Evolutionary conservation across 37 sponge, comb jelly and placozoan genomes (phyloP).

Genomic region (Corticium candelabrum): DNA sequence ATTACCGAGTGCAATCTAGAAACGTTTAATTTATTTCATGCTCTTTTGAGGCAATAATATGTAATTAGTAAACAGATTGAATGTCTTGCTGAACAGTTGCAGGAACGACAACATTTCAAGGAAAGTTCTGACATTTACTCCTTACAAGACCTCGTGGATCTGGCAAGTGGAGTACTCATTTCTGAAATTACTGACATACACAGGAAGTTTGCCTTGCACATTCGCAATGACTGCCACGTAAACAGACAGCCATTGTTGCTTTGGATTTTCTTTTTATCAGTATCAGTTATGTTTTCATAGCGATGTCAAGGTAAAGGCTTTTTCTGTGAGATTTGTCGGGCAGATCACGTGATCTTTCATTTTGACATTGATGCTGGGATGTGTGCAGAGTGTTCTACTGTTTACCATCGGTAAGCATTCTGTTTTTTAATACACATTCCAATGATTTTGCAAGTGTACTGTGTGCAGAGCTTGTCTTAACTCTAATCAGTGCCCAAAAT

Average conservation of each 20-base stretch:
- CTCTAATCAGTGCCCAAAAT: constrained; percentile 1
- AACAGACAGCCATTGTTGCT: background rate
- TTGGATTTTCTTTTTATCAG: background rate
- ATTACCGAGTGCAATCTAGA: no score
- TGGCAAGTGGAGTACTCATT: constrained; percentile 49
- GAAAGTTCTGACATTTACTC: constrained; percentile 59
- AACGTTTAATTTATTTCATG: no score
- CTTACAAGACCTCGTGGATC: constrained; percentile 45
- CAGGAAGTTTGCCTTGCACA: constrained; percentile 34
- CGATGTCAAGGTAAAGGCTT: constrained; percentile 35
- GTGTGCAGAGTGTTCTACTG: constrained; percentile 34
- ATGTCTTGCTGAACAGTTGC: constrained; percentile 27
- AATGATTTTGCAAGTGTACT: no score
- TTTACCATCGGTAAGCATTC: constrained; percentile 49
- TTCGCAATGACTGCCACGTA: constrained; percentile 50
- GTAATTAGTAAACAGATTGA: no score
- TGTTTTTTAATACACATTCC: background rate
- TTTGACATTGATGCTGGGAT: constrained; percentile 35
- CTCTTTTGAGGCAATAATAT: no score
- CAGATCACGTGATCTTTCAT: constrained; percentile 51
- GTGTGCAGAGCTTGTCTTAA: background rate
- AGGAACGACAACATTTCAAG: constrained; percentile 46
- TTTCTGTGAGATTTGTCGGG: constrained; percentile 39
- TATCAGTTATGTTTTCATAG: constrained; percentile 8
- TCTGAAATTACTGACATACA: constrained; percentile 44